Evolutionary conservation across 2,888 invertebrate species (phyloP), one percentile per base, ranked within the genome.

Genomic region (Zygothrica quintamaculata): DNA sequence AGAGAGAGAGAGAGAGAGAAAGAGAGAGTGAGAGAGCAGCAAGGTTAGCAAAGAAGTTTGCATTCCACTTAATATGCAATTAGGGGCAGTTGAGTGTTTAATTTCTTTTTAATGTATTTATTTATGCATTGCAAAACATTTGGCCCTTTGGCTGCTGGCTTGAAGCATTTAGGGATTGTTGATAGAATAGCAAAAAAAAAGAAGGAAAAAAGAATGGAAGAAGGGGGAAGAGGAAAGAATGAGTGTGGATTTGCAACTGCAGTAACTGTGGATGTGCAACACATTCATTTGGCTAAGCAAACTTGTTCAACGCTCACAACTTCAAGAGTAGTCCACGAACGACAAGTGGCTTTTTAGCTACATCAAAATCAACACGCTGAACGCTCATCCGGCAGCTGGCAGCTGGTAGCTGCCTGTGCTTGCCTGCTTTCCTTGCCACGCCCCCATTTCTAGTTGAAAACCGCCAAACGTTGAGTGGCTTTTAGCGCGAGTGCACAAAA

Each of bases 311-410:
- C 82, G 75, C 76, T 69, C 76, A 62, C 56, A 65, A 51, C 69
- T 72, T 75, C 47, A 80, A 70, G 79, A 61, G 67, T 40, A 44
- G 62, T 59, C 50, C 62, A 66, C 73, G 64, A 76, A 76, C 74
- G 76, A 55, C 76, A 79, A 81, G 80, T 81, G 84, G 81, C 84
- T 78, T 84, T 80, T 80, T 75, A 80, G 80, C 81, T 75, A 84
- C 80, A 81, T 81, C 75, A 77, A 71, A 80, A 77, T 77, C 80
- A 81, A 78, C 82, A 84, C 74, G 56, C 74, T 52, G 42, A 52
- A 62, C 61, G 58, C 44, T 55, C 62, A 67, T 61, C 52, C 61
- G 40, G 37, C 48, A 52, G 5, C n/a, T 29, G 22, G 33, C 42
- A 37, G 6, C 43, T 9, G 70, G 13, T 48, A 52, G 47, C 36